Percentiles rank a stretch among this genome's conserved stretches.
Evolutionary conservation across 1,140 invertebrate genomes (phyloP).

Genomic region (Dendrolimus kikuchii): DNA sequence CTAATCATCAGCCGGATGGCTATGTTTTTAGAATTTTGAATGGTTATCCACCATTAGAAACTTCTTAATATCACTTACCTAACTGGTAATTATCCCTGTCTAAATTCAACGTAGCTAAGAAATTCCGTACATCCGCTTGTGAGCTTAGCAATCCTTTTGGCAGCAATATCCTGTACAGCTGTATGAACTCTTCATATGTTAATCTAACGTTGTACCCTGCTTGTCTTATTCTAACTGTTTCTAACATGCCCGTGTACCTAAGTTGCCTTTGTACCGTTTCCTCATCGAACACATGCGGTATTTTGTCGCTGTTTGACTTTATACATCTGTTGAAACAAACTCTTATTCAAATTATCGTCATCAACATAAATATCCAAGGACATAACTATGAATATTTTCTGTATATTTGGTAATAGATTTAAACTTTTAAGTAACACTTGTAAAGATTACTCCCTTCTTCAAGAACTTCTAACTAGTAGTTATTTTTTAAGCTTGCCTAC

Average conservation of each 20-base stretch:
- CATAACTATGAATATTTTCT: too few species aligned
- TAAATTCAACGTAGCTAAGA: conserved; percentile 85
- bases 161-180: conserved; percentile 91
- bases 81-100: conserved; percentile 94
- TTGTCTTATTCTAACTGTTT: conserved; percentile 95
- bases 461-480: too few species aligned
- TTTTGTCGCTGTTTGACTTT: conserved; percentile 94
- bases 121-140: conserved; percentile 85
- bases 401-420: too few species aligned
- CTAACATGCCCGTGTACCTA: conserved; percentile 96
- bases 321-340: conserved; percentile 79
- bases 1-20: too few species aligned
- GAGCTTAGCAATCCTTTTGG: conserved; percentile 89
- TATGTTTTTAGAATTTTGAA: too few species aligned
- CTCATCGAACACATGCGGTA: conserved; percentile 93
- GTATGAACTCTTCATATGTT: conserved; percentile 95
- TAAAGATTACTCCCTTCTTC: too few species aligned
- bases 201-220: conserved; percentile 96
- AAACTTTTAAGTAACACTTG: too few species aligned
- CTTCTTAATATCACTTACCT: conserved; percentile 66
- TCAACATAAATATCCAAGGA: too few species aligned
- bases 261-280: conserved; percentile 93
- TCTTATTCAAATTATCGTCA: background rate
- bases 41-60: too few species aligned
- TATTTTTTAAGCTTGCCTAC: too few species aligned